Conservation (phyloP, 2,113 vertebrate species). For the Nothobranchius furzeri region DNA sequence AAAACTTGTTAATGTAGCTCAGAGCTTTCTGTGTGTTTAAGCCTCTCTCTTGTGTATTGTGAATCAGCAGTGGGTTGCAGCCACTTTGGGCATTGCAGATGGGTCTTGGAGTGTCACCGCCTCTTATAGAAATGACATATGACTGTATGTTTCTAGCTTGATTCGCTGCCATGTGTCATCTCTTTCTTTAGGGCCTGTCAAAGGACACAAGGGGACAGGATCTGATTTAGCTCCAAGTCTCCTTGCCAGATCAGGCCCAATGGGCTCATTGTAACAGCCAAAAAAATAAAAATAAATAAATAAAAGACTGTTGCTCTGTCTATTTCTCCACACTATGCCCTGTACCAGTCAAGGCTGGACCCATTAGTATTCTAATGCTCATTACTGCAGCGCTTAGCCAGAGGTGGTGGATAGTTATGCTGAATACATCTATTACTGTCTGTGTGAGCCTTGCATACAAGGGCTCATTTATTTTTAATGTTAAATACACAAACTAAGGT, state of each 20-base stretch:
- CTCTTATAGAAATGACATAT: constrained; percentile 56
- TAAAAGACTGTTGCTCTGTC: constrained; percentile 54
- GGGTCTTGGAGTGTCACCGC: constrained; percentile 67
- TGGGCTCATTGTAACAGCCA: constrained; percentile 52
- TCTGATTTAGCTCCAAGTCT: constrained; percentile 64
- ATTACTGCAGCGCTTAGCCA: constrained; percentile 35
- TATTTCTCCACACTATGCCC: constrained; percentile 29
- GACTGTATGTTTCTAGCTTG: constrained; percentile 31
- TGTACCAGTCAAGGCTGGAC: constrained; percentile 23
- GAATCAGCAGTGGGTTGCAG: constrained; percentile 45
- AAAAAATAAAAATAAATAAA: constrained; percentile 71
- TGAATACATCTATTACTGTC: constrained; percentile 37
- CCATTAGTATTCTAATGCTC: constrained; percentile 53
- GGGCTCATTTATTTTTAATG: too few species aligned
- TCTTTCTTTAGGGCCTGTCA: constrained; percentile 61
- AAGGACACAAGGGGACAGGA: constrained; percentile 64
- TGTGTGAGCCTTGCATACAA: background rate
- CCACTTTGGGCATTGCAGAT: constrained; percentile 50
- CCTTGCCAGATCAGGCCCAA: constrained; percentile 35
- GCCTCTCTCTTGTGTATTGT: constrained; percentile 43
- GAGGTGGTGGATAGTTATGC: constrained; percentile 37
- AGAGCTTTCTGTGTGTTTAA: constrained; percentile 18
- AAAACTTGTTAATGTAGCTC: constrained; percentile 18
- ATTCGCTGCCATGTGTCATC: constrained; percentile 61
- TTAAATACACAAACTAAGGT: too few species aligned